Evolutionary conservation across 1,140 invertebrate genomes (phyloP), one percentile per base, ranked within the genome.

Genomic region (Goniozus legneri): DNA sequence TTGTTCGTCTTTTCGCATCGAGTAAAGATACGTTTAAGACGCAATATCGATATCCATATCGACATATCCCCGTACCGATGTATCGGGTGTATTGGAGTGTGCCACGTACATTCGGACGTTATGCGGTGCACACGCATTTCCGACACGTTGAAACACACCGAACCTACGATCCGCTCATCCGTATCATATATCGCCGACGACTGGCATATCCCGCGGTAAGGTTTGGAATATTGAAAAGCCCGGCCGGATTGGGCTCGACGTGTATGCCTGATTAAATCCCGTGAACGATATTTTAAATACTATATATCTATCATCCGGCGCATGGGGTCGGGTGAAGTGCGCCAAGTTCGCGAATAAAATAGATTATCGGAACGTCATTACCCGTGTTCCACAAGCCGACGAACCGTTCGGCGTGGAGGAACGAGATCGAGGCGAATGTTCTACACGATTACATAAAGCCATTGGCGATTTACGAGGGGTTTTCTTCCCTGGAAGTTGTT

Each of bases 21-120:
- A 13, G 21, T 14, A 19, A 8, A 51, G 21, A 33, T 49, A 52
- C 39, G 47, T 41, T 22, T 44, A 54, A 56, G 31, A 43, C 22
- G 41, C 50, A 35, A 48, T 50, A 52, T 41, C 42, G 44, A 55
- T 55, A 58, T 58, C 56, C 40, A 45, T 56, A 50, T 55, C 48
- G 47, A 38, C 36, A 52, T 46, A 50, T 40, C 24, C 20, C 24
- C 46, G 42, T 49, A 47, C 37, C 32, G 32, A 21, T 48, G 35
- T 52, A 56, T 54, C 42, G 55, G 50, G 37, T 42, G 34, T 15
- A 38, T 20, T 20, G 16, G 19, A 33, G 52, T 30, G 22, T 44
- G 31, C 32, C n/a, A 31, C 21, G 41, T 32, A 36, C 30, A 36
- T 36, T 34, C 18, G 42, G 40, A 50, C 36, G 43, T 44, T 30